These are phyloP conservation scores for Siniperca obscura DNA, from an alignment of 2,797 vertebrate species.

Conservation along the genomic window DNA sequence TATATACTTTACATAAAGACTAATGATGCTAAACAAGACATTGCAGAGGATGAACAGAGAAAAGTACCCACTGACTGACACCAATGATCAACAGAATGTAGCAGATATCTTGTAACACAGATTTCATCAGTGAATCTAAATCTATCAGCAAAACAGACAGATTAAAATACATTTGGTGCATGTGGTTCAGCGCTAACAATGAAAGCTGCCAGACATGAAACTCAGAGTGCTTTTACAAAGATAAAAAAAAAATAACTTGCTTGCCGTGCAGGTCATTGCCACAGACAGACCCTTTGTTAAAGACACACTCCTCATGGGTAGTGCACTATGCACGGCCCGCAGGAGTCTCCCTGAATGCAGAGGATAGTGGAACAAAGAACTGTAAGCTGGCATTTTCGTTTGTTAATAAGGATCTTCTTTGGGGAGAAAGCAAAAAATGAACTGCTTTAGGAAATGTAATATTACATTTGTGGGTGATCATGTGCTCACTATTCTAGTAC, in stretches of 20 bases:
- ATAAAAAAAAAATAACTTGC: conserved; percentile 28
- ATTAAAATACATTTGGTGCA: conserved; percentile 9
- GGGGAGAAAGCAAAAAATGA: conserved; percentile 32
- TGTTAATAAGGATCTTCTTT: conserved; percentile 56
- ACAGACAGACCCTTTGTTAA: conserved; percentile 72
- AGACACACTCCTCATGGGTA: conserved; percentile 62
- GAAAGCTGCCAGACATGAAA: conserved; percentile 59
- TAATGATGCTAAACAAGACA: not conserved
- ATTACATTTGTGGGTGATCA: conserved; percentile 46
- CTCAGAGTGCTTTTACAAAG: conserved; percentile 49
- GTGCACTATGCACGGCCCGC: conserved; percentile 40
- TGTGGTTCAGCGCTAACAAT: conserved; percentile 6
- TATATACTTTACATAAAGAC: not conserved
- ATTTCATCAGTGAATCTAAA: not conserved
- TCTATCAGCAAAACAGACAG: conserved; percentile 23
- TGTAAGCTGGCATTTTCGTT: conserved; percentile 63
- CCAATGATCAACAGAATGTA: not conserved
- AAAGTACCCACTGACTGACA: not conserved
- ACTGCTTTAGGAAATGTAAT: conserved; percentile 49
- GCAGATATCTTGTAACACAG: not conserved
- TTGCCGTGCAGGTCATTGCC: conserved; percentile 55
- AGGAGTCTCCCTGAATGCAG: conserved; percentile 60
- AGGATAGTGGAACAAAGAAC: conserved; percentile 63
- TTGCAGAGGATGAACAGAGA: not conserved
- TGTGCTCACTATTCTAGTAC: conserved; percentile 20